Evolutionary conservation across 1,140 invertebrate genomes (phyloP).

Genomic region (Drepana arcuata): DNA sequence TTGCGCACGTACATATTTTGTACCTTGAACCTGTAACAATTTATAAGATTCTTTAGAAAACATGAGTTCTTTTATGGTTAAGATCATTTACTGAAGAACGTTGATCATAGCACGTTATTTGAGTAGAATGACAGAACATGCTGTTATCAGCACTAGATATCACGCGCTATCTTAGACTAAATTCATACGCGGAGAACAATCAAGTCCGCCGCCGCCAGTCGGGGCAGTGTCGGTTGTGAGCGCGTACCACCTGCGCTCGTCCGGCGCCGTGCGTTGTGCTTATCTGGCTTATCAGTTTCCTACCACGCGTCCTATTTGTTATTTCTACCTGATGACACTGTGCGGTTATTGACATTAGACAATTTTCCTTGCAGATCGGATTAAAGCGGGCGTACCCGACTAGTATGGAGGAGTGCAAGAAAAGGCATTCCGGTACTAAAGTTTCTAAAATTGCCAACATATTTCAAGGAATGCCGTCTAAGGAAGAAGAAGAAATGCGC

Average conservation of each 20-base stretch:
- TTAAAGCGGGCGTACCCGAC: slow-evolving; percentile 59
- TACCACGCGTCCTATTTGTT: slow-evolving; percentile 40
- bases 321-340: slow-evolving; percentile 29
- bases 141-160: slow-evolving; percentile 65
- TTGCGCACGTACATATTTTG: too few relatives aligned
- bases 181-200: slow-evolving; percentile 51
- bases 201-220: slow-evolving; percentile 32
- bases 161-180: slow-evolving; percentile 65
- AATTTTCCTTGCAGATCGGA: slow-evolving; percentile 55
- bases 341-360: slow-evolving; percentile 27
- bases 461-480: slow-evolving; percentile 79
- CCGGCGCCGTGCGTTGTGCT: slow-evolving; percentile 22
- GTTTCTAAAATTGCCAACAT: slow-evolving; percentile 93
- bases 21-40: too few relatives aligned
- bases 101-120: too few relatives aligned
- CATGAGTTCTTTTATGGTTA: too few relatives aligned
- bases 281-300: slow-evolving; percentile 51
- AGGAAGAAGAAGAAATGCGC: slow-evolving; percentile 62
- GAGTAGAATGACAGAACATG: too few relatives aligned
- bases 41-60: too few relatives aligned
- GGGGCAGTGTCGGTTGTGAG: slow-evolving; percentile 32
- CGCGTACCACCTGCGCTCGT: slow-evolving; percentile 39
- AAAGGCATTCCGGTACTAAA: slow-evolving; percentile 81
- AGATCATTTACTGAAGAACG: too few relatives aligned
- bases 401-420: slow-evolving; percentile 81